phyloP scores from a whole-genome alignment of 2,113 vertebrate genomes.

The Brachypteracias leptosomus region DNA sequence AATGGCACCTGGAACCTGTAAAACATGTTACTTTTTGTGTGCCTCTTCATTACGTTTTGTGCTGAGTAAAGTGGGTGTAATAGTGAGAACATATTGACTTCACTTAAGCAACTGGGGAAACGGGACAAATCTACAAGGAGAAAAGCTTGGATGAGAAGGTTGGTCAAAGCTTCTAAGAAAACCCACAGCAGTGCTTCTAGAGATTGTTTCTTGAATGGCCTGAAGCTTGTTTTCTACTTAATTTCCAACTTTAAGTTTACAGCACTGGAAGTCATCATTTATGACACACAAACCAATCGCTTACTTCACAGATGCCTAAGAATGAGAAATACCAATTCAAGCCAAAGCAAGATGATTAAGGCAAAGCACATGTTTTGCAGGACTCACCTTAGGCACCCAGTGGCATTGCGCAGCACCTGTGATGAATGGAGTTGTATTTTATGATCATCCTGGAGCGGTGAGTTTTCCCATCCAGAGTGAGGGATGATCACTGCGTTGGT shows the following conservation, averaged over 20 bases:
- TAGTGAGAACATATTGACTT: not conserved
- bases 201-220: not conserved
- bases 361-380: not conserved
- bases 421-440: constrained; percentile 97
- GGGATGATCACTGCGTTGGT: constrained; percentile 98
- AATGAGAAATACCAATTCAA: not conserved
- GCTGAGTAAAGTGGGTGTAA: not conserved
- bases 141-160: not conserved
- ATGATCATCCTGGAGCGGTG: constrained; percentile 93
- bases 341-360: not conserved
- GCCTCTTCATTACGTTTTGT: not conserved
- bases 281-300: not conserved
- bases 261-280: not conserved
- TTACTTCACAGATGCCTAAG: not conserved
- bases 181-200: not conserved
- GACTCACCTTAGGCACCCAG: constrained; percentile 95
- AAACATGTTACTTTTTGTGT: not conserved
- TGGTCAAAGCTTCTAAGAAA: not conserved
- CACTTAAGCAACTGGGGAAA: not conserved
- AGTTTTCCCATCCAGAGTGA: constrained; percentile 95
- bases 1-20: not conserved
- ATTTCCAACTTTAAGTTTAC: not conserved
- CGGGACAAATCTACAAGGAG: not conserved
- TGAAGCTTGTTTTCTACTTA: not conserved
- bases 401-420: constrained; percentile 98